Evolutionary conservation across 2,888 invertebrate genomes (phyloP), one percentile per base, ranked within the genome.

Genomic region (Alentia gelatinosa): DNA sequence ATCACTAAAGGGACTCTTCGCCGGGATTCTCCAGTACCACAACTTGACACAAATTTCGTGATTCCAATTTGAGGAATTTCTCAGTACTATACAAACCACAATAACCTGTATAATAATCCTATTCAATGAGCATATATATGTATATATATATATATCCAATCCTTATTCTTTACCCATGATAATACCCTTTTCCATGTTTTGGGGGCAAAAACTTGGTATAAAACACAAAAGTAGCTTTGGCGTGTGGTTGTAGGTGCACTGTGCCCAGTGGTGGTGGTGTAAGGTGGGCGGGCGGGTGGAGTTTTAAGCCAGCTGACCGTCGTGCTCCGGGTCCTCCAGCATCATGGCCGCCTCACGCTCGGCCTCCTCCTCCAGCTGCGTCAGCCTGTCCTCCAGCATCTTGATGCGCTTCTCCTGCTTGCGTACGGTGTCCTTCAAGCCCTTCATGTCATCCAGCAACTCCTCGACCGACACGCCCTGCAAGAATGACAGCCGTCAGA

Each of bases 341-440:
- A 90, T 47, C 86, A 86, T 86, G 47, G 50, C 86, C 30, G 86
- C 86, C 26, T 86, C 86, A 23, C 35, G 42, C 47, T 56, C 50
- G n/a, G 74, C 84, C 56, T 83, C 42, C 1, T 89, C 30, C 89
- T 94, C 94, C 37, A 94, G 89, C 15, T 93, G 93, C 19, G 91
- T 63, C 7, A 95, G 84, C 23, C 93, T 91, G 39, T 92, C 90
- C 91, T 94, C 94, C 56, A 95, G 93, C 15, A 93, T 89, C 40
- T 90, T 91, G 74, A 95, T 95, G 75, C 92, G 93, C 88, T 93
- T 92, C 89, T 95, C 94, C 91, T 95, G 95, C 19, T 92, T 90
- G 88, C 93, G 93, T 26, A 95, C 93, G 7, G 92, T 93, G 47
- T 93, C 91, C 92, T 94, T 94, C 89, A 95, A 92, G 50, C 93